Conservation (phyloP, 2,797 vertebrate species). For the Scomberomorus guttatus region DNA sequence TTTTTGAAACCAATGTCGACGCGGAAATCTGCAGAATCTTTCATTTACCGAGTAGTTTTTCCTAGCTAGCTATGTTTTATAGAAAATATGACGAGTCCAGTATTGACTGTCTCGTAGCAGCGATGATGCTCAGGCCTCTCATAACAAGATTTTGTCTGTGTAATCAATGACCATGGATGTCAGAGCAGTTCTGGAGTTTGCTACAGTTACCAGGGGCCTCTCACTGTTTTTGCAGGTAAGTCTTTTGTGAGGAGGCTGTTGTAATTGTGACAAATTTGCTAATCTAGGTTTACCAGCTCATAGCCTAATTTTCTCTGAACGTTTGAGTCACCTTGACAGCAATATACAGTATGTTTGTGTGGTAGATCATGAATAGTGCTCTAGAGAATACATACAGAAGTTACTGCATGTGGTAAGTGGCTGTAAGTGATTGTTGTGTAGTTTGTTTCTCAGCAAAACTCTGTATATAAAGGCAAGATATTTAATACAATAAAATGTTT, state of each 20-base stretch:
- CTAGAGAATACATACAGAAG: background rate
- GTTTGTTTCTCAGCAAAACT: background rate
- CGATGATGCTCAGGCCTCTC: conserved; percentile 61
- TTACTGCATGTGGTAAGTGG: background rate
- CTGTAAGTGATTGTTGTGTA: background rate
- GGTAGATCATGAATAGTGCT: background rate
- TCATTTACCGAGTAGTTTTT: too few relatives aligned
- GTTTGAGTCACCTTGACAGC: background rate
- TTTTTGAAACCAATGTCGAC: background rate
- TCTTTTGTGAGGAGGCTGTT: background rate
- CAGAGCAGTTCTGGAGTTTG: conserved; percentile 87
- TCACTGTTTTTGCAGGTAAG: conserved; percentile 93
- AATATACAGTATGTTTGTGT: background rate
- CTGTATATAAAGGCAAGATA: background rate
- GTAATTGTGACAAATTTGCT: background rate
- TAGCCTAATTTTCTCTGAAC: background rate
- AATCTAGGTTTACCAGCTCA: background rate
- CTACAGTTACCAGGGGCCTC: conserved; percentile 86
- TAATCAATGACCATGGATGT: conserved; percentile 80
- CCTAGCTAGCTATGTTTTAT: conserved; percentile 16
- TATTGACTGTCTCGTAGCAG: conserved; percentile 29
- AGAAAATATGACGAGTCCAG: conserved; percentile 22
- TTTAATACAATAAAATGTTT: conserved; percentile 5
- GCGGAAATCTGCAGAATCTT: background rate
- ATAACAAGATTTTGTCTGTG: conserved; percentile 17